Conservation (phyloP, 1,140 invertebrate genomes). For the Drosophila yakuba region DNA sequence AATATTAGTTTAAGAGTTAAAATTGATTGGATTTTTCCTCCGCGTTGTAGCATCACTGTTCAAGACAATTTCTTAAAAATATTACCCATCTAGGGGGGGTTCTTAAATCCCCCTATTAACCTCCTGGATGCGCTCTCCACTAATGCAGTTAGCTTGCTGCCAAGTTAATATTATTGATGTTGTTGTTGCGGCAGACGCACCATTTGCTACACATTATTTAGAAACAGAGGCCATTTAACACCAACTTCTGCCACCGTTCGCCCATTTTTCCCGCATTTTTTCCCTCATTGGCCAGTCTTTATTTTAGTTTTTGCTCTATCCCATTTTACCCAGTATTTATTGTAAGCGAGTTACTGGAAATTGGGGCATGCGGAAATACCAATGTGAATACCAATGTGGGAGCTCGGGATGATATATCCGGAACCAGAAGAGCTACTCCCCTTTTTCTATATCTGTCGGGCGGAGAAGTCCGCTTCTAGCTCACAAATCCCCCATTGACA, state of each 20-base stretch:
- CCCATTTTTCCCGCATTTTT: neutral
- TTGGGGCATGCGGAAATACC: constrained; percentile 72
- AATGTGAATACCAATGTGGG: constrained; percentile 30
- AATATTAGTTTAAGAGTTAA: too few relatives aligned
- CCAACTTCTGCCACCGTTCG: constrained; percentile 6
- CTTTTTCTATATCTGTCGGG: neutral
- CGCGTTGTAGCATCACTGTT: too few relatives aligned
- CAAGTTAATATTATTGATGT: constrained; percentile 73
- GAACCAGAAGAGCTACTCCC: constrained; percentile 31
- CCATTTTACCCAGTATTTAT: constrained; percentile 67
- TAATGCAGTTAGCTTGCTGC: constrained; percentile 22
- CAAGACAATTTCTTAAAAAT: too few relatives aligned
- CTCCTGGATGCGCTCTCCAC: neutral
- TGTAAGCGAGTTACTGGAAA: constrained; percentile 49
- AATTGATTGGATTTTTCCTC: too few relatives aligned
- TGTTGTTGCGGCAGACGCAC: constrained; percentile 70
- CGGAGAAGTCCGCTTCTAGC: neutral
- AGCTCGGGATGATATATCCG: constrained; percentile 43
- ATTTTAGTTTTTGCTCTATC: constrained; percentile 28
- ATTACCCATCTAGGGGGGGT: too few relatives aligned
- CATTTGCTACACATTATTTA: constrained; percentile 82
- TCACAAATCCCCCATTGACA: constrained; percentile 29
- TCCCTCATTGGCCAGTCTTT: neutral
- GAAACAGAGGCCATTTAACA: constrained; percentile 35
- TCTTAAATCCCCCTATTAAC: too few relatives aligned